A percentile compares a stretch with the other conserved stretches of the same genome.
Evolutionary conservation across 2,797 vertebrate genomes (phyloP).

Genomic region (Meda fulgida): DNA sequence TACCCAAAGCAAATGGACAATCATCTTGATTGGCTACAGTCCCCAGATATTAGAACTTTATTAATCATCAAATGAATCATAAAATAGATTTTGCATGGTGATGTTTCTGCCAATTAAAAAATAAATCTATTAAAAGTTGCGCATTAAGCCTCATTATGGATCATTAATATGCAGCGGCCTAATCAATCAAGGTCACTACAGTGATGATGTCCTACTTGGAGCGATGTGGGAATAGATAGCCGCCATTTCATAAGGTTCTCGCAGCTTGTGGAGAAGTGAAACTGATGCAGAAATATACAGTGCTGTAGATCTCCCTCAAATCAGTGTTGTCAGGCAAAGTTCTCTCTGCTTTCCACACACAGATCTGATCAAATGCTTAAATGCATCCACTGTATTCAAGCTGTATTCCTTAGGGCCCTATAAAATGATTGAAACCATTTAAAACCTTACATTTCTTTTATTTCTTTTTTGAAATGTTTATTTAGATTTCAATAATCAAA

Average conservation of each 20-base stretch:
- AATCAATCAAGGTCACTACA: constrained; percentile 76
- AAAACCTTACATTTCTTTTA: neutral
- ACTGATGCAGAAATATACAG: neutral
- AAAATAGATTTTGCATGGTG: constrained; percentile 54
- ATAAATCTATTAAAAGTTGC: constrained; percentile 63
- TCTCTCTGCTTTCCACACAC: neutral
- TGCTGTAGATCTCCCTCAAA: neutral
- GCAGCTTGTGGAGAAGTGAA: neutral
- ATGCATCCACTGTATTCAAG: neutral
- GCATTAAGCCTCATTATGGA: constrained; percentile 71
- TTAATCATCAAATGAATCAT: constrained; percentile 65
- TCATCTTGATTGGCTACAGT: constrained; percentile 54
- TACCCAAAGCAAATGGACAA: constrained; percentile 54
- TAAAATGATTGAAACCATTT: neutral
- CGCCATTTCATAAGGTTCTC: neutral
- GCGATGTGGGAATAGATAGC: constrained; percentile 7
- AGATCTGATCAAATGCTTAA: neutral
- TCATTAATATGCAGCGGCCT: constrained; percentile 66
- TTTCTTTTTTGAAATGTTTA: neutral
- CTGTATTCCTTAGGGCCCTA: neutral
- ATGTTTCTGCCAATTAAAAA: constrained; percentile 64
- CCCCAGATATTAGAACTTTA: constrained; percentile 65
- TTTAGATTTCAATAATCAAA: neutral
- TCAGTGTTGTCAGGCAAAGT: constrained; percentile 8
- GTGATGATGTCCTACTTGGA: constrained; percentile 20